Evolutionary conservation across 2,888 invertebrate species (phyloP), one percentile per base, ranked within the genome.

Genomic region (Latrodectus elegans): DNA sequence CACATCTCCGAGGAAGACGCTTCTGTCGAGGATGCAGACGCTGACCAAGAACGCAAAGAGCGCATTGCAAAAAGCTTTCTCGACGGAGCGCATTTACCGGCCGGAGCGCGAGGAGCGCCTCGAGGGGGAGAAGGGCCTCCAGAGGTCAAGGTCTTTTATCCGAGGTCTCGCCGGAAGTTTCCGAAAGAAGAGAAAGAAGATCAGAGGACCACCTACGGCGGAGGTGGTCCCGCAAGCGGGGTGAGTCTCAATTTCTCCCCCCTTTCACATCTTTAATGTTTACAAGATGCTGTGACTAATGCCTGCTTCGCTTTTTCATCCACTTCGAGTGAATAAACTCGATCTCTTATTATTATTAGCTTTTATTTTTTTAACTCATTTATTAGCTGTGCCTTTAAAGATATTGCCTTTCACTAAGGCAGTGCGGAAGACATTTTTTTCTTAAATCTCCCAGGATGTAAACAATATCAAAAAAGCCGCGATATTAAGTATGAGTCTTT

Each of bases 41-140:
- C 22, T 88, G 68, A 76, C 80, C 8, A 76, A 52, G 67, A 84
- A 67, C 6, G 89, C 89, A 0, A 71, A 65, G 26, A 76, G 76
- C 38, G 89, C 89, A n/a, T 76, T 89, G 65, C 86, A 86, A 49
- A 89, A 85, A 67, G 89, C 89, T 11, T 89, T 89, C 86, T 84
- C 84, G 12, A 86, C 82, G 49, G 89, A 89, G 76, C 82, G 89
- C 71, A 89, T 89, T 22, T 89, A 86, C 60, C 60, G 89, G 51
- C 86, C 86, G 15, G 89, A 89, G 76, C 72, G 78, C 9, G 85
- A 86, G 64, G 89, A 88, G 64, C 76, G 88, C 9, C 15, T 88
- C 64, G 88, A 88, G 60, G 82, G 80, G 17, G 67, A 73, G 49
- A 79, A 80, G 60, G 64, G 74, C 6, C 71, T 82, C 8, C 77